Evolutionary conservation across 2,113 vertebrate genomes (phyloP), one percentile per base, ranked within the genome.

Genomic region (Bufo bufo): DNA sequence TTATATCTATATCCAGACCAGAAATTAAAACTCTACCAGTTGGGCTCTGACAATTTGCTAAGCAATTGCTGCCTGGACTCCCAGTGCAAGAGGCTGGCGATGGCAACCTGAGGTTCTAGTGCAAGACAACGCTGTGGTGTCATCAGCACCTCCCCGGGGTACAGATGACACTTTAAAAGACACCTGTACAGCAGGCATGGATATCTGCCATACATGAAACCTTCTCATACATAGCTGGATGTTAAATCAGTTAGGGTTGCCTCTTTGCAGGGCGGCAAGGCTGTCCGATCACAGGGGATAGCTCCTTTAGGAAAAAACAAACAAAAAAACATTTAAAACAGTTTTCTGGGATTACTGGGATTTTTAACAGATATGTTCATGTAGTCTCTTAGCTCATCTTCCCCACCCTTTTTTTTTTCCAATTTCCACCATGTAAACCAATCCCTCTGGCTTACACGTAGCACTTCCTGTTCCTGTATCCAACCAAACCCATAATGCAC

Each of bases 81-180:
- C 52, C 17, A 85, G 54, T 23, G 61, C 14, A 50, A 63, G 82
- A 54, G 23, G 66, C 65, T 75, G 78, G 33, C 47, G 66, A 81
- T 59, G 4, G 33, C 17, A 87, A 43, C 43, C 14, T 71, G 81
- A 65, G 89, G 91, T 78, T 65, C 77, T 92, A 91, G 85, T 78
- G 93, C 84, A 92, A 93, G 85, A 92, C 85, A 66, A 71, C 33
- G 89, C 77, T 86, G 63, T n/a, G 89, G 93, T 96, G 95, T 95
- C 95, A 96, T 96, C 95, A 96, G 92, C 91, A 20, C 90, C 90
- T 92, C 92, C 92, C 61, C 3, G 3, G 93, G 93, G 92, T 83
- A 89, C 92, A 90, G 89, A 91, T 90, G 77, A 45, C 80, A 87
- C 14, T 54, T 33, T 59, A 85, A 61, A 86, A 77, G 47, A 78